Evolutionary conservation across 2,888 invertebrate genomes (phyloP).

Genomic region (Luperina nickerlii): DNA sequence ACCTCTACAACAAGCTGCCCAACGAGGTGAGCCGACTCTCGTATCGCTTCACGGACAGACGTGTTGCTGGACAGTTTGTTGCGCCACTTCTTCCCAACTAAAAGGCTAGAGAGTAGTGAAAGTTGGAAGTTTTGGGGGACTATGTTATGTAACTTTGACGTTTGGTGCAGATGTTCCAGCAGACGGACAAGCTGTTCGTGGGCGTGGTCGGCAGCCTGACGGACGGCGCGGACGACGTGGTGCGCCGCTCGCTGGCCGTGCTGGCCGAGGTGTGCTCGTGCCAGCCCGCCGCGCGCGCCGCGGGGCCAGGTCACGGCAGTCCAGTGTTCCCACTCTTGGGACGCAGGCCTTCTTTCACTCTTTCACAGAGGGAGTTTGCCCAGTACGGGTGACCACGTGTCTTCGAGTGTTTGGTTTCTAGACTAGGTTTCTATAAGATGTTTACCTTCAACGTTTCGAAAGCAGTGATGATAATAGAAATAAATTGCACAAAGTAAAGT

Average conservation of each 20-base stretch:
- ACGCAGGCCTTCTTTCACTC: not conserved
- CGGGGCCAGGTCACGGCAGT: slow-evolving; percentile 2
- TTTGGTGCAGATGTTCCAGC: slow-evolving; percentile 91
- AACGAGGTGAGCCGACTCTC: slow-evolving; percentile 91
- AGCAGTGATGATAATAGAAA: not conserved
- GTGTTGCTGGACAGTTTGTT: not conserved
- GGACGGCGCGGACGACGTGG: slow-evolving; percentile 98
- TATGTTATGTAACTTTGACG: not conserved
- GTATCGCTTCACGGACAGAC: too few relatives aligned
- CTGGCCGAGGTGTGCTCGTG: slow-evolving; percentile 94
- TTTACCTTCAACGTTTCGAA: not conserved
- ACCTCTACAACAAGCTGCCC: slow-evolving; percentile 96
- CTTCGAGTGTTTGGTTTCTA: not conserved
- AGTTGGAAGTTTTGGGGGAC: not conserved
- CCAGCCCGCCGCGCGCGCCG: slow-evolving; percentile 47
- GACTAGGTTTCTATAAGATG: not conserved
- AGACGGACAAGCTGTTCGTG: slow-evolving; percentile 93
- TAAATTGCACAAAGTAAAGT: not conserved
- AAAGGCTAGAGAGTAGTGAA: not conserved
- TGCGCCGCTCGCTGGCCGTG: slow-evolving; percentile 97
- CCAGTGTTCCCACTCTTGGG: not conserved
- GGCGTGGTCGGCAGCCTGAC: slow-evolving; percentile 95
- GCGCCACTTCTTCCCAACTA: not conserved
- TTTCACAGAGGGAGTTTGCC: not conserved
- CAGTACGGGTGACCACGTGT: not conserved